Evolutionary conservation across 2,113 vertebrate genomes (phyloP).

Genomic region (Clarias magur): DNA sequence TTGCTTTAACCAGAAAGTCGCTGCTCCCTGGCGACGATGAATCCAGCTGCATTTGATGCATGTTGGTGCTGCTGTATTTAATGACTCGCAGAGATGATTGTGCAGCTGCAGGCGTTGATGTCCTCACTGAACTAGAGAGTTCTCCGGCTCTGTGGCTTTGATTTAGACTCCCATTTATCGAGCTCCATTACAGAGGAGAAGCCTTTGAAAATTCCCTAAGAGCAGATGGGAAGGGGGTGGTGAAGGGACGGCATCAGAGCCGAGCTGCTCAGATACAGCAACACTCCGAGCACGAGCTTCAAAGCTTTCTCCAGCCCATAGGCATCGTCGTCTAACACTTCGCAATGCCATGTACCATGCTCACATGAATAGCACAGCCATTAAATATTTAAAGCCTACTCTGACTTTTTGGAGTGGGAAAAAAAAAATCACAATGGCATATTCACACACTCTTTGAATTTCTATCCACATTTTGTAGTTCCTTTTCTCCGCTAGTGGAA

Average conservation of each 20-base stretch:
- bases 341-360: constrained; percentile 26
- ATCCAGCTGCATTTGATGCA: constrained; percentile 32
- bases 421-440: constrained; percentile 47
- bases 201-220: constrained; percentile 66
- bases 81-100: constrained; percentile 20
- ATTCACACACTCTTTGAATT: neutral
- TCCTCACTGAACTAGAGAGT: constrained; percentile 37
- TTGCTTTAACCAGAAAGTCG: neutral
- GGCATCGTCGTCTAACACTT: constrained; percentile 38
- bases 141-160: constrained; percentile 41
- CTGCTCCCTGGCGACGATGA: constrained; percentile 6
- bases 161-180: constrained; percentile 40
- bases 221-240: constrained; percentile 46
- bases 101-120: constrained; percentile 41
- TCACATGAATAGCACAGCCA: constrained; percentile 49
- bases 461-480: neutral
- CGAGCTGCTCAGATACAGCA: constrained; percentile 31
- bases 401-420: constrained; percentile 53
- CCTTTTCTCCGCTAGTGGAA: constrained; percentile 14
- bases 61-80: constrained; percentile 32
- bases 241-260: constrained; percentile 33
- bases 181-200: constrained; percentile 38
- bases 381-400: constrained; percentile 50
- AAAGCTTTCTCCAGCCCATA: constrained; percentile 43
- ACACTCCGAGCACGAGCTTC: constrained; percentile 30